phyloP scores from a whole-genome alignment of 2,888 invertebrate genomes.

The Eudemis profundana region DNA sequence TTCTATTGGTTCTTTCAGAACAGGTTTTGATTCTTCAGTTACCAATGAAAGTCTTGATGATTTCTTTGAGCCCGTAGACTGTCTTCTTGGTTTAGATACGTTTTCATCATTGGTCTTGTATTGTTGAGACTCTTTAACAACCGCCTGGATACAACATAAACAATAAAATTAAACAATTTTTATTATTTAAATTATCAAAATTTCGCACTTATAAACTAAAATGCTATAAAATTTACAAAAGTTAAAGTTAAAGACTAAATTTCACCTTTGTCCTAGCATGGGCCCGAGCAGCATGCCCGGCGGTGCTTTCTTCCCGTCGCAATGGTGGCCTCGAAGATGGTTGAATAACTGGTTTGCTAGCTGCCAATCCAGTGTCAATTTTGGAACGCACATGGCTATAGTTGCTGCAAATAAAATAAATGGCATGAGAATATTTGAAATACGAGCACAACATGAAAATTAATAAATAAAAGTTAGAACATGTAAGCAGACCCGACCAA shows the following conservation, averaged over 20 bases:
- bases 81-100: constrained; percentile 61
- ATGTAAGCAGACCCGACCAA: too few relatives aligned
- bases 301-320: constrained; percentile 78
- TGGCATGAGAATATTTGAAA: neutral
- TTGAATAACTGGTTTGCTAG: constrained; percentile 56
- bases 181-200: too few relatives aligned
- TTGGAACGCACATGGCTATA: constrained; percentile 81
- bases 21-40: constrained; percentile 65
- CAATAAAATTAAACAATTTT: too few relatives aligned
- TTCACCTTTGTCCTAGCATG: constrained; percentile 65
- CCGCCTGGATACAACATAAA: too few relatives aligned
- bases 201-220: too few relatives aligned
- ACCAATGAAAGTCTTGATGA: constrained; percentile 58
- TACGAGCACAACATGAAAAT: neutral
- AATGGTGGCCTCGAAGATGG: constrained; percentile 68
- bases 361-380: constrained; percentile 73
- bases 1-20: constrained; percentile 68
- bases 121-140: constrained; percentile 64
- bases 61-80: constrained; percentile 60
- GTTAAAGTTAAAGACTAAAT: neutral
- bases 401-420: constrained; percentile 57
- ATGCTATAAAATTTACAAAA: too few relatives aligned
- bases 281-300: constrained; percentile 68
- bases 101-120: constrained; percentile 65
- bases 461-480: too few relatives aligned